phyloP scores from a whole-genome alignment of 2,113 vertebrate genomes.

The Mesembrinibis cayennensis region DNA sequence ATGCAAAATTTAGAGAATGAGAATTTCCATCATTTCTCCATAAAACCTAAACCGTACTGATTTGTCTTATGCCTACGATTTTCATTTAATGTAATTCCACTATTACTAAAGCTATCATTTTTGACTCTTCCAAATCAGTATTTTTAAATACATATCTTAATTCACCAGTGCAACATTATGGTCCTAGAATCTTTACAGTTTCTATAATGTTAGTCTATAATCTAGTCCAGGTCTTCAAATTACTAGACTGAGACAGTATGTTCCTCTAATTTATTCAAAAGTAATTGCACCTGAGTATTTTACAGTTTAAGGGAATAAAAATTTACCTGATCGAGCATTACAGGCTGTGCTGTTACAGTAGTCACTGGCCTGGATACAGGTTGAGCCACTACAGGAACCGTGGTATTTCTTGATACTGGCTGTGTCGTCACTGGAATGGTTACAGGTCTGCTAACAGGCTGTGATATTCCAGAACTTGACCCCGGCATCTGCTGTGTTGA shows the following conservation, averaged over 20 bases:
- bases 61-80: not conserved
- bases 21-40: not conserved
- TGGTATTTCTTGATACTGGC: constrained; percentile 49
- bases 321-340: constrained; percentile 82
- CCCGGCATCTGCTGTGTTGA: constrained; percentile 52
- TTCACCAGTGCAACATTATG: not conserved
- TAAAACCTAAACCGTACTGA: not conserved
- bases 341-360: constrained; percentile 71
- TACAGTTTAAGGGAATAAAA: not conserved
- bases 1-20: not conserved
- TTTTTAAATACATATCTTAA: not conserved
- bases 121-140: not conserved
- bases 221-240: not conserved
- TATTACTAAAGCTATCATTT: not conserved
- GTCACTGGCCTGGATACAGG: constrained; percentile 63
- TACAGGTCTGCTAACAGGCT: constrained; percentile 59
- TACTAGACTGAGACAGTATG: not conserved
- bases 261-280: not conserved
- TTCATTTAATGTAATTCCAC: not conserved
- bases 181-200: not conserved
- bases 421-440: constrained; percentile 67
- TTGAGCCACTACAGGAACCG: constrained; percentile 60
- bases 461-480: constrained; percentile 57
- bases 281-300: not conserved
- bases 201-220: not conserved